Percentiles rank a stretch among this genome's conserved stretches.
Conservation (phyloP, 1,140 invertebrate genomes). For the Dendroctonus ponderosae region DNA sequence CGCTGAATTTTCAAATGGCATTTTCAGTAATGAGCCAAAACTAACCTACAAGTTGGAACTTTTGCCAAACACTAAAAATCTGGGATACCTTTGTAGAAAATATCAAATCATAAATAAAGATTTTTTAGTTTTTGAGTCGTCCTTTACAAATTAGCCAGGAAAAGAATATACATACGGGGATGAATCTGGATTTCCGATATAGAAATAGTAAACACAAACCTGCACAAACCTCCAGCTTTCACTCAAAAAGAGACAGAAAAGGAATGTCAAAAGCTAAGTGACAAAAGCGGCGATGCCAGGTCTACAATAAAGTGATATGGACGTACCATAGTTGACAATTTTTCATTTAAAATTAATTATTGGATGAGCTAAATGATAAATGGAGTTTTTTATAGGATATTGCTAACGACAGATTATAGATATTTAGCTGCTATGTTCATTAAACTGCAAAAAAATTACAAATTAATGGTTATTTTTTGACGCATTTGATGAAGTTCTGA, state of each 20-base stretch:
- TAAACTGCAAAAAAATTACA: too few species aligned
- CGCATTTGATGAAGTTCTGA: too few species aligned
- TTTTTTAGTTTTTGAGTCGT: background rate
- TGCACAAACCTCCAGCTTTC: constrained; percentile 42
- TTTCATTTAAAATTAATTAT: too few species aligned
- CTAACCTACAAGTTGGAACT: constrained; percentile 14
- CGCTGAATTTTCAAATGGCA: background rate
- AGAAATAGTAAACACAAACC: constrained; percentile 38
- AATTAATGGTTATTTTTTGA: too few species aligned
- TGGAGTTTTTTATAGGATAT: too few species aligned
- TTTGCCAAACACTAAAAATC: background rate
- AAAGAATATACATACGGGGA: constrained; percentile 12
- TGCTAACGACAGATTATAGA: too few species aligned
- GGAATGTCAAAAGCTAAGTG: background rate
- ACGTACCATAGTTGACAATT: too few species aligned
- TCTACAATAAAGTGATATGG: too few species aligned
- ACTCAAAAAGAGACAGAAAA: constrained; percentile 30
- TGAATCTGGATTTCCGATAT: constrained; percentile 37
- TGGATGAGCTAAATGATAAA: too few species aligned
- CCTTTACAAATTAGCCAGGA: background rate
- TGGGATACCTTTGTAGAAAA: background rate
- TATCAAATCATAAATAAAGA: background rate
- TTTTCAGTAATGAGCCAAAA: background rate
- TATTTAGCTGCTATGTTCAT: too few species aligned
- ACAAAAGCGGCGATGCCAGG: too few species aligned